phyloP scores from a whole-genome alignment of 2,113 vertebrate species.

The Petrocephalus microphthalmus region DNA sequence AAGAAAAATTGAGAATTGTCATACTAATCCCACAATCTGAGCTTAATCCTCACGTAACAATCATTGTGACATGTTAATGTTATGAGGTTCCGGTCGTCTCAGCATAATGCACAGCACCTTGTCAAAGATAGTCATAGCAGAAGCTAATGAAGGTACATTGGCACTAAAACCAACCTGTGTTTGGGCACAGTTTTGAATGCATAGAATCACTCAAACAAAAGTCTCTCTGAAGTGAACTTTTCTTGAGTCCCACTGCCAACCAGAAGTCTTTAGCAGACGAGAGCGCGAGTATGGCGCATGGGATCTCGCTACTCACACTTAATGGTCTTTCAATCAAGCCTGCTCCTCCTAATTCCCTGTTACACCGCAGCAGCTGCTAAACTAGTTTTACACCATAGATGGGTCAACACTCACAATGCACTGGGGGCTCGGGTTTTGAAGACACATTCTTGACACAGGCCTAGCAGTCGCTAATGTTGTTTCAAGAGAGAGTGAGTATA shows the following conservation, averaged over 20 bases:
- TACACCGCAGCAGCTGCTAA: constrained; percentile 1
- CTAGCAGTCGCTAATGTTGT: constrained; percentile 7
- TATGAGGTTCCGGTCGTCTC: not conserved
- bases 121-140: not conserved
- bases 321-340: not conserved
- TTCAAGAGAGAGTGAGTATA: constrained; percentile 17
- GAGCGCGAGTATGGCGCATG: not conserved
- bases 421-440: not conserved
- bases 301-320: not conserved
- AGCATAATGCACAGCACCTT: not conserved
- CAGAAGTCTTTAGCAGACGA: not conserved
- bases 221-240: not conserved
- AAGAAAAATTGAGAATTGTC: not conserved
- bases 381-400: not conserved
- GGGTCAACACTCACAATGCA: not conserved
- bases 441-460: constrained; percentile 3
- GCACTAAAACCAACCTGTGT: not conserved
- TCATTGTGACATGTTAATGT: not conserved
- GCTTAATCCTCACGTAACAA: not conserved
- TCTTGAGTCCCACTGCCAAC: not conserved
- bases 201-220: not conserved
- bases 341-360: not conserved
- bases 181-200: not conserved
- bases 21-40: not conserved
- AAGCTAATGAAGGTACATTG: not conserved